Percentiles rank a stretch among this genome's conserved stretches.
These are phyloP conservation scores for Parascotia fuliginaria DNA, from an alignment of 2,888 invertebrate species.

Conservation along the genomic window DNA sequence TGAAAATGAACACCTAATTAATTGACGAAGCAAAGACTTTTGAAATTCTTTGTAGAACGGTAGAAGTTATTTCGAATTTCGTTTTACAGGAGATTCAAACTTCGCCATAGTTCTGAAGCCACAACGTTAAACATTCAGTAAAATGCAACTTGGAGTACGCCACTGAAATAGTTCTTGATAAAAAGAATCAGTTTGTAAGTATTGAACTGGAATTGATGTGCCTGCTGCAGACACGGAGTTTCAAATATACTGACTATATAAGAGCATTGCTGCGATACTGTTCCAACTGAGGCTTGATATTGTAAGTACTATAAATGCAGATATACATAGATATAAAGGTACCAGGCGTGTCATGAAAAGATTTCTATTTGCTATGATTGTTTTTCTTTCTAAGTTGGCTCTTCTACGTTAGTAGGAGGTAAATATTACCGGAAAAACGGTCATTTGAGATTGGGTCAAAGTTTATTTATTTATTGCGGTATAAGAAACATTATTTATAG, in stretches of 20 bases:
- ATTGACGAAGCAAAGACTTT: neutral
- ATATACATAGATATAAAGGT: no score
- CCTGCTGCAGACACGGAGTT: conserved; percentile 47
- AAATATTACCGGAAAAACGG: no score
- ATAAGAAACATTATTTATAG: no score
- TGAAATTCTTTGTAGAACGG: neutral
- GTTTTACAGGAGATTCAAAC: conserved; percentile 22
- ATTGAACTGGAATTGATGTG: conserved; percentile 52
- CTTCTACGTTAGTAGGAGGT: no score
- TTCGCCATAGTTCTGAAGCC: conserved; percentile 23
- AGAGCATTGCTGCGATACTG: no score
- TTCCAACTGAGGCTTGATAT: no score
- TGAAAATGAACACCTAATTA: neutral
- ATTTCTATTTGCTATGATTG: no score
- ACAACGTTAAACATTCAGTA: conserved; percentile 52
- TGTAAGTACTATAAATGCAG: no score
- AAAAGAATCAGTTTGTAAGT: conserved; percentile 60
- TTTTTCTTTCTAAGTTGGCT: no score
- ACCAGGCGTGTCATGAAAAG: no score
- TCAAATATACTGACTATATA: conserved; percentile 12
- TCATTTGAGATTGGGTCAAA: no score
- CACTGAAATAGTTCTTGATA: conserved; percentile 45
- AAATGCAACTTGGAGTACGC: conserved; percentile 30
- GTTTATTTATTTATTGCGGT: no score
- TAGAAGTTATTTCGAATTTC: conserved; percentile 19